phyloP scores from a whole-genome alignment of 2,888 invertebrate species.

The Hemithea aestivaria region DNA sequence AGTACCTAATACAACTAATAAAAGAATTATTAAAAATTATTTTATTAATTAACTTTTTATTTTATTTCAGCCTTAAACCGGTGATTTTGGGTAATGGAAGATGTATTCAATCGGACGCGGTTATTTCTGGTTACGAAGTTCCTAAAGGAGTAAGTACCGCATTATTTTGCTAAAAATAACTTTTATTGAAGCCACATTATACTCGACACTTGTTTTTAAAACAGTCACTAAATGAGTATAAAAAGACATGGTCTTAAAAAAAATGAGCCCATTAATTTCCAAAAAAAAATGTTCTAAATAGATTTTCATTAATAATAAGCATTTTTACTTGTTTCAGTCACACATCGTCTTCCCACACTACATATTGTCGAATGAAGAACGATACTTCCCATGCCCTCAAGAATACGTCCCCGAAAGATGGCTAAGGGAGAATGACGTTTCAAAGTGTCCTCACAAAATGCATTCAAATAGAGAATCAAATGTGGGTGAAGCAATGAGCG shows the following conservation, averaged over 20 bases:
- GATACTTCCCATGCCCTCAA: slow-evolving; percentile 85
- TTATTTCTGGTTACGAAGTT: slow-evolving; percentile 87
- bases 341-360: slow-evolving; percentile 89
- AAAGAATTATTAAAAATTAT: too few relatives aligned
- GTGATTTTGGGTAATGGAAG: slow-evolving; percentile 90
- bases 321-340: slow-evolving; percentile 84
- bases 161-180: too few relatives aligned
- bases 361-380: slow-evolving; percentile 84
- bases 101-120: slow-evolving; percentile 85
- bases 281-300: too few relatives aligned
- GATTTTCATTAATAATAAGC: too few relatives aligned
- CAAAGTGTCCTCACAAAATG: slow-evolving; percentile 3
- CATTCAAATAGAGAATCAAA: slow-evolving; percentile 3
- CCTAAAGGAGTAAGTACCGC: slow-evolving; percentile 90
- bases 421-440: slow-evolving; percentile 77
- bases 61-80: slow-evolving; percentile 83
- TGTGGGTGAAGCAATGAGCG: slow-evolving; percentile 2
- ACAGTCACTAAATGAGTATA: too few relatives aligned
- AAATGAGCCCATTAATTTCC: too few relatives aligned
- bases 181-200: slow-evolving; percentile 1
- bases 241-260: too few relatives aligned
- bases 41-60: too few relatives aligned
- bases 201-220: too few relatives aligned
- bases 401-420: slow-evolving; percentile 88
- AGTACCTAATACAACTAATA: too few relatives aligned